Conservation (phyloP, 2,113 vertebrate genomes). For the Galemys pyrenaicus region DNA sequence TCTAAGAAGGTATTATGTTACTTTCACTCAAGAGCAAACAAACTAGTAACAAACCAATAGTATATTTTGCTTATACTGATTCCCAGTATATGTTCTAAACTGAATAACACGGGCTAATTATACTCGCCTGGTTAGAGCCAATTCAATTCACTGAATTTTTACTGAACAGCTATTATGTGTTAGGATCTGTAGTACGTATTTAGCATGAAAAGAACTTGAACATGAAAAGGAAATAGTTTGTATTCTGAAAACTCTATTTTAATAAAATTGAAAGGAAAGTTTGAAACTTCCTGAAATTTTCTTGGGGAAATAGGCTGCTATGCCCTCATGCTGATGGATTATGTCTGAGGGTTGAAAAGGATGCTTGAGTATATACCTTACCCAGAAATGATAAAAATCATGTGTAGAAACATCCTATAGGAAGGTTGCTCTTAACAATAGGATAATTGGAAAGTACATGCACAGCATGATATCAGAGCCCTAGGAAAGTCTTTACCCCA, state of each 20-base stretch:
- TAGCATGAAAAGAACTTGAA: not conserved
- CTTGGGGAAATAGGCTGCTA: not conserved
- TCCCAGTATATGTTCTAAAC: not conserved
- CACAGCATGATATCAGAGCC: not conserved
- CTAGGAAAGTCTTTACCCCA: not conserved
- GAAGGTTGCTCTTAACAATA: not conserved
- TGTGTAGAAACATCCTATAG: not conserved
- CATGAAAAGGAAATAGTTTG: not conserved
- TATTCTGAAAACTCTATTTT: not conserved
- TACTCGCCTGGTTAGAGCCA: not conserved
- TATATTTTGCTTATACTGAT: not conserved
- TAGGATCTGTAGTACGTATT: not conserved
- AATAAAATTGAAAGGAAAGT: not conserved
- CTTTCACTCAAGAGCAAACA: not conserved
- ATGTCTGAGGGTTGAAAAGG: not conserved
- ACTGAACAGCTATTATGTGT: not conserved
- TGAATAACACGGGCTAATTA: not conserved
- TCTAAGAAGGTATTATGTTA: not conserved
- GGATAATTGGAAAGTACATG: not conserved
- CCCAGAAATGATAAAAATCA: not conserved
- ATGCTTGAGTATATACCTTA: not conserved
- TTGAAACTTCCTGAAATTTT: slow-evolving; percentile 30
- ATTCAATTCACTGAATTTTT: not conserved
- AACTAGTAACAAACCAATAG: not conserved
- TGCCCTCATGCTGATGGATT: not conserved